Evolutionary conservation across 2,888 invertebrate species (phyloP), one percentile per base, ranked within the genome.

Genomic region (Macrophya alboannulata): DNA sequence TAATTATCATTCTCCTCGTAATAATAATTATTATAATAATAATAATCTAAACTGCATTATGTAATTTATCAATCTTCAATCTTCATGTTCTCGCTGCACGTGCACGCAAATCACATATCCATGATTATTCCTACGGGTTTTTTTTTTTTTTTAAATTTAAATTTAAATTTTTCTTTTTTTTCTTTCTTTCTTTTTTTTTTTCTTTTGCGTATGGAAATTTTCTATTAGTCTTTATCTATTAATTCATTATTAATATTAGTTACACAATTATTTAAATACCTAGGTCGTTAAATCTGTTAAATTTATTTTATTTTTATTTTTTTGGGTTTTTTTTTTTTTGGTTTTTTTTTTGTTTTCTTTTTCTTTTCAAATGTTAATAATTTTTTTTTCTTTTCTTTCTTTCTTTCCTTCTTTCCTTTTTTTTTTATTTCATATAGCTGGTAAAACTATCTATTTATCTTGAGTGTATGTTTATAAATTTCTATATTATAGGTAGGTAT

Each of bases 391-490:
- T 71, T 86, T 87, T 40, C 74, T 86, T 85, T 89, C 88, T 90
- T 17, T 68, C n/a, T n/a, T 31, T 37, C 48, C 76, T 68, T 17
- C 68, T 71, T 86, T 87, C 40, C 74, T 86, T 85, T 89, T 88
- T 90, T 17, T 68, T 88, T 88, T 90, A 89, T 86, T 88, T 90
- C 90, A 90, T 85, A 88, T 91, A 90, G 90, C 89, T 90, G 91
- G 88, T 90, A 91, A 55, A 87, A 91, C 91, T 92, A 92, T 90
- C 90, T 92, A 92, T 90, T 90, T 91, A 21, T 21, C 87, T 91
- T 87, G 90, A 91, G 88, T 90, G 72, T 90, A 91, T 88, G 89
- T 89, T 88, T 91, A 91, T 91, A 92, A 91, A 91, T 91, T 89
- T 89, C 89, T 91, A 90, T 68, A 37, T 55, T 55, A n/a, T 55